These are phyloP conservation scores for Adelosebastes latens DNA, from an alignment of 2,797 vertebrate genomes.

Conservation along the genomic window DNA sequence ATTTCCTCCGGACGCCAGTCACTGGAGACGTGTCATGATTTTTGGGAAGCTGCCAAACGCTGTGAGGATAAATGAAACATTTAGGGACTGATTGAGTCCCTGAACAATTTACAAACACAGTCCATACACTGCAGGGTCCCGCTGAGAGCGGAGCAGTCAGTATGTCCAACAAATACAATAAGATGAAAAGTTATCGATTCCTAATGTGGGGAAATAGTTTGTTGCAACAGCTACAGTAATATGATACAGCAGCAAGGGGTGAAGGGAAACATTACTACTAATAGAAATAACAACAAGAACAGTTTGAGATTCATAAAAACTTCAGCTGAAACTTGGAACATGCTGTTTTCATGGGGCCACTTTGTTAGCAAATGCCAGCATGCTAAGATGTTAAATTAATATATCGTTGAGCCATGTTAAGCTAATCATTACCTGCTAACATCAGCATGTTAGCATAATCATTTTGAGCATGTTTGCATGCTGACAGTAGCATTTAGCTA, in stretches of 20 bases:
- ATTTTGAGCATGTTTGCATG: background rate
- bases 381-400: background rate
- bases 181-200: constrained; percentile 60
- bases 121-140: constrained; percentile 19
- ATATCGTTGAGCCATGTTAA: too few relatives aligned
- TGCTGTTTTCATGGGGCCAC: background rate
- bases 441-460: too few relatives aligned
- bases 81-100: constrained; percentile 51
- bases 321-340: background rate
- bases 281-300: background rate
- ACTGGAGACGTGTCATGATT: constrained; percentile 63
- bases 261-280: background rate
- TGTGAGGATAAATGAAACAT: constrained; percentile 73
- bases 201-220: constrained; percentile 52
- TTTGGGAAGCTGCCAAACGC: constrained; percentile 74
- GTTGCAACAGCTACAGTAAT: constrained; percentile 26
- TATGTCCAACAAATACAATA: constrained; percentile 39
- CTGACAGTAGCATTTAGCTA: background rate
- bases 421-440: background rate
- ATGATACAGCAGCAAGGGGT: constrained; percentile 8
- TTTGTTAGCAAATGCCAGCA: background rate
- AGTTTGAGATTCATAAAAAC: background rate
- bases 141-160: constrained; percentile 28
- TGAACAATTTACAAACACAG: constrained; percentile 53
- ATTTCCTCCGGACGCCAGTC: constrained; percentile 66